Conservation (phyloP, 1,140 invertebrate genomes). For the Aplysia californica region DNA sequence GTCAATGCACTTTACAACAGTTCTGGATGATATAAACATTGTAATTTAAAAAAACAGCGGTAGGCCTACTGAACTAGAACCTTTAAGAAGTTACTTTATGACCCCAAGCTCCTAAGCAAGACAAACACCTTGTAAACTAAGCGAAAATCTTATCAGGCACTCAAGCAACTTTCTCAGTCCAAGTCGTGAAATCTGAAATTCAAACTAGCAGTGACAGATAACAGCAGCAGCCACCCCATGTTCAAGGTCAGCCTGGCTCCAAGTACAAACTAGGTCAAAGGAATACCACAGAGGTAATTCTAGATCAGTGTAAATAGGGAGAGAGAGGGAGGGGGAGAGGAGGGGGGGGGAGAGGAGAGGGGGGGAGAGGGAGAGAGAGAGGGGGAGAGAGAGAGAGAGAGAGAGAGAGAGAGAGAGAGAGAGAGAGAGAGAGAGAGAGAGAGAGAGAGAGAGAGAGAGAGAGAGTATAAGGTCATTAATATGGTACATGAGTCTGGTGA, state of each 20-base stretch:
- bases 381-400: not conserved
- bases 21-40: no score
- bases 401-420: conserved; percentile 14
- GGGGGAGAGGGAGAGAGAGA: conserved; percentile 2
- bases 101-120: no score
- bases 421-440: conserved; percentile 21
- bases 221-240: not conserved
- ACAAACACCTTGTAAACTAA: not conserved
- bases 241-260: not conserved
- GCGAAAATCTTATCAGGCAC: not conserved
- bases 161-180: not conserved
- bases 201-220: not conserved
- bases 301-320: conserved; percentile 1
- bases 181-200: not conserved
- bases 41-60: no score
- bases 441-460: conserved; percentile 24
- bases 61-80: no score
- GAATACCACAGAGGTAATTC: not conserved
- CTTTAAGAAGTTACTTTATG: no score
- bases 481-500: not conserved
- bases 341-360: not conserved
- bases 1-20: no score
- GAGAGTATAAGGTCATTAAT: conserved; percentile 11
- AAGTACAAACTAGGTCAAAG: not conserved
- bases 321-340: conserved; percentile 5